Evolutionary conservation across 2,113 vertebrate genomes (phyloP).

Genomic region (Crotalus horridus): DNA sequence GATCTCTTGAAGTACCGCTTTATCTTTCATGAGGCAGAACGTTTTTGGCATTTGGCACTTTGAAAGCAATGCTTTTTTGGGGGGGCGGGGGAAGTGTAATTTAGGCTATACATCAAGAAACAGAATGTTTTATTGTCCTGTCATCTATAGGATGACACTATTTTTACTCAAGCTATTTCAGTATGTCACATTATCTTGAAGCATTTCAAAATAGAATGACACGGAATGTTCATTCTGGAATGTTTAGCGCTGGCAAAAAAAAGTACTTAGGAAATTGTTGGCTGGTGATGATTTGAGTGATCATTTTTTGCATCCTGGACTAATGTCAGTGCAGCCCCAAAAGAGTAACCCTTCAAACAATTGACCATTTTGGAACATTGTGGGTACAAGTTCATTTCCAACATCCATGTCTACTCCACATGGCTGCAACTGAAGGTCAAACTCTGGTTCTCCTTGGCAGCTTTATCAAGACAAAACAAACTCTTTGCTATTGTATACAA

Average conservation of each 20-base stretch:
- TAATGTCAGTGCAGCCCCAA: not conserved
- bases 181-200: constrained; percentile 49
- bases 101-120: constrained; percentile 38
- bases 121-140: constrained; percentile 51
- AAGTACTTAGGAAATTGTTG: constrained; percentile 11
- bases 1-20: constrained; percentile 32
- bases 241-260: constrained; percentile 42
- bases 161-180: constrained; percentile 55
- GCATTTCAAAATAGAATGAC: constrained; percentile 55
- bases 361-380: not conserved
- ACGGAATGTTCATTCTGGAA: constrained; percentile 54
- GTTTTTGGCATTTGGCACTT: constrained; percentile 41
- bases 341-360: not conserved
- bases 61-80: constrained; percentile 43
- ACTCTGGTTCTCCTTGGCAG: not conserved
- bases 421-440: not conserved
- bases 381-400: not conserved
- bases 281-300: not conserved
- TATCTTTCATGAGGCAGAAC: constrained; percentile 43
- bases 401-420: not conserved
- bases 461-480: not conserved
- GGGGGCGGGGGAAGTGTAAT: constrained; percentile 6
- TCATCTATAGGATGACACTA: constrained; percentile 47
- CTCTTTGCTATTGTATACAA: not conserved
- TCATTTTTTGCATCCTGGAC: not conserved